Evolutionary conservation across 2,113 vertebrate species (phyloP).

Genomic region (Coptodon rendalli): DNA sequence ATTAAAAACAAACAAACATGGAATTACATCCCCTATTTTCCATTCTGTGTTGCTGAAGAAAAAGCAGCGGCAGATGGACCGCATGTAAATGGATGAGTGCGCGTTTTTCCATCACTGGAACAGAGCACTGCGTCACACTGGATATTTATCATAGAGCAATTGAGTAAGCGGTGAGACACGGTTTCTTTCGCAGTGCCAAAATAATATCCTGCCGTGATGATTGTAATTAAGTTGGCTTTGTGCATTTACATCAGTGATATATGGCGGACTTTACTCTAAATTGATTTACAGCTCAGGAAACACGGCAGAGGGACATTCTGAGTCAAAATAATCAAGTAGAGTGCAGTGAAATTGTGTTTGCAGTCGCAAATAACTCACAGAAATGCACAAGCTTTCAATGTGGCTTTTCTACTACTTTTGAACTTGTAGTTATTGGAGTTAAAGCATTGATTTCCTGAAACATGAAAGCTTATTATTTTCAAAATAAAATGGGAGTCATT

Average conservation of each 20-base stretch:
- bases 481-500: neutral
- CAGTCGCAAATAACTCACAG: neutral
- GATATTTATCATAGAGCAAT: slow-evolving; percentile 8
- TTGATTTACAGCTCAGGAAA: neutral
- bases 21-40: neutral
- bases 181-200: neutral
- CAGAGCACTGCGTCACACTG: neutral
- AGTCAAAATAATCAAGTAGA: neutral
- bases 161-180: neutral
- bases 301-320: neutral
- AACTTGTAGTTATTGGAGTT: neutral
- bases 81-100: neutral
- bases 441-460: neutral
- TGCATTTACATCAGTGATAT: slow-evolving; percentile 1
- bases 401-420: neutral
- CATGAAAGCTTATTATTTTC: neutral
- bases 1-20: neutral
- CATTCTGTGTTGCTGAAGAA: neutral
- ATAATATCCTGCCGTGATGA: neutral
- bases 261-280: neutral
- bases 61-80: neutral
- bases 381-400: neutral
- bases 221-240: slow-evolving; percentile 5
- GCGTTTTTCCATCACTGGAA: neutral
- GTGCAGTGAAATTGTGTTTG: neutral